A percentile compares a stretch with the other conserved stretches of the same genome.
Conservation (phyloP, 2,888 invertebrate species). For the Eupithecia dodoneata region DNA sequence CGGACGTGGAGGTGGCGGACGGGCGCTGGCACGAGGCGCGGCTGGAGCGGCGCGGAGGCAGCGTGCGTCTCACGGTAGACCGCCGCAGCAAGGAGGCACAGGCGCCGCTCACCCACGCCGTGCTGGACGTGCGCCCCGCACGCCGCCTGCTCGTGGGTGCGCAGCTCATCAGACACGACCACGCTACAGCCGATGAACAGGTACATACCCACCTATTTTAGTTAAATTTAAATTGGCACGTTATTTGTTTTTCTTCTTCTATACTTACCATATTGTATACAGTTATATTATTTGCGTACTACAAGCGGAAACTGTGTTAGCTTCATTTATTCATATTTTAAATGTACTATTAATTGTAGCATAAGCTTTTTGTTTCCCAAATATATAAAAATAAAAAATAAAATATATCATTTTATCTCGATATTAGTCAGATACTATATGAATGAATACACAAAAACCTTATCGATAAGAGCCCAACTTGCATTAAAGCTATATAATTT, state of each 20-base stretch:
- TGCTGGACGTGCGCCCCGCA: constrained; percentile 92
- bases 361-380: too few relatives aligned
- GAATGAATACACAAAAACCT: background rate
- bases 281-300: too few relatives aligned
- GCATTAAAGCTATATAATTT: background rate
- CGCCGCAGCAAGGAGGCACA: constrained; percentile 90
- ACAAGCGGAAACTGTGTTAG: too few relatives aligned
- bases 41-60: constrained; percentile 92
- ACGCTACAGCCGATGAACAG: constrained; percentile 84
- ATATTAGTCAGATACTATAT: background rate
- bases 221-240: background rate
- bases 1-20: constrained; percentile 79
- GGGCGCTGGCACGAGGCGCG: constrained; percentile 89
- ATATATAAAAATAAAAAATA: too few relatives aligned
- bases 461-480: background rate
- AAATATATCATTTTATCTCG: background rate
- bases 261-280: too few relatives aligned
- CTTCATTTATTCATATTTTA: too few relatives aligned
- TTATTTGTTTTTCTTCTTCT: too few relatives aligned
- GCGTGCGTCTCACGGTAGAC: constrained; percentile 91
- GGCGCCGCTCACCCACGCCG: constrained; percentile 87
- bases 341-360: too few relatives aligned
- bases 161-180: constrained; percentile 90
- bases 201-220: constrained; percentile 43
- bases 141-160: constrained; percentile 93